A percentile compares a stretch with the other conserved stretches of the same genome.
phyloP scores from a whole-genome alignment of 2,797 vertebrate genomes.

The Ctenochaetus hawaiiensis region DNA sequence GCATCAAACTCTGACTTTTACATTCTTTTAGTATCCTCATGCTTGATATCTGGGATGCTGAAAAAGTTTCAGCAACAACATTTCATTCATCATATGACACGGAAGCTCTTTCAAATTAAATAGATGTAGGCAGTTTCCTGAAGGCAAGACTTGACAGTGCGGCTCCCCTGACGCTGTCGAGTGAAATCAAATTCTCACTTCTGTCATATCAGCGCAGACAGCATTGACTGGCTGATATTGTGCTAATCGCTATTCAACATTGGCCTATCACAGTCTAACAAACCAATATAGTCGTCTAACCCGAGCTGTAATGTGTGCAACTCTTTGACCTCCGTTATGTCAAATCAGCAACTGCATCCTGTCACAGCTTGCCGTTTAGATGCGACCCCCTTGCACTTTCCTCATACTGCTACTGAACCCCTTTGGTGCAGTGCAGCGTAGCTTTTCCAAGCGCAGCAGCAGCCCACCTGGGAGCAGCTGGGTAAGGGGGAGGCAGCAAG shows the following conservation, averaged over 20 bases:
- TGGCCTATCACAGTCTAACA: slow-evolving; percentile 27
- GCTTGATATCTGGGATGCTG: not conserved
- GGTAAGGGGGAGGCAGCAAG: slow-evolving; percentile 13
- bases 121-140: slow-evolving; percentile 1
- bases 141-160: not conserved
- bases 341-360: slow-evolving; percentile 27
- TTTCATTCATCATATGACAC: not conserved
- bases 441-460: slow-evolving; percentile 15
- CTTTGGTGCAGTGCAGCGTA: not conserved
- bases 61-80: not conserved
- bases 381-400: slow-evolving; percentile 10
- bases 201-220: slow-evolving; percentile 21
- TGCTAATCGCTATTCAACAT: slow-evolving; percentile 34
- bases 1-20: not conserved
- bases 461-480: slow-evolving; percentile 60
- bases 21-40: not conserved
- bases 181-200: slow-evolving; percentile 42
- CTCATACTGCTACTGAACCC: not conserved
- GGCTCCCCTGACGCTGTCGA: slow-evolving; percentile 28
- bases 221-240: slow-evolving; percentile 15
- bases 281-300: slow-evolving; percentile 20
- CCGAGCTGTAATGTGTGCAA: not conserved
- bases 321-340: slow-evolving; percentile 41
- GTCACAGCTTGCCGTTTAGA: not conserved
- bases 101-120: slow-evolving; percentile 22